Base-by-base conservation (phyloP, 2,888 invertebrate genomes). In the Phaedon cochleariae region DNA sequence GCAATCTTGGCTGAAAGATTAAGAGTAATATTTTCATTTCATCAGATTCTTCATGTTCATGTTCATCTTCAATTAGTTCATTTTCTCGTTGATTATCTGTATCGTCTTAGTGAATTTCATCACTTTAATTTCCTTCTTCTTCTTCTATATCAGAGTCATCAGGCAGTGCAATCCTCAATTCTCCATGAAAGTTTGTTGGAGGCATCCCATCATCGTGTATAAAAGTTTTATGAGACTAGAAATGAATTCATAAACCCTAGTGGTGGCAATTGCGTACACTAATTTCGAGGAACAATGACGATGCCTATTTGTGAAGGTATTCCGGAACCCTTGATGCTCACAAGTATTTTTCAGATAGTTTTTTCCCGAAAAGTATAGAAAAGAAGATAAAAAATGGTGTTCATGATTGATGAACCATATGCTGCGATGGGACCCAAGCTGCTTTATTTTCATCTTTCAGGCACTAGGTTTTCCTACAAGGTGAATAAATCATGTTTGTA, bases 91-190 rank as follows among this genome's bases (percentile, higher is more conserved):
- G 17, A 48, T 48, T 48, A 48, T 20, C 20, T 18, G 18, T 18
- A 26, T 26, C 26, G 17, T 48, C 48, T 20, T 17, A 0, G 4
- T 48, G 18, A 48, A 18, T 20, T 2, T 18, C 4, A 48, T 18
- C 48, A 9, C 10, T 20, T 48, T 18, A n/a, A n/a, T n/a, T n/a
- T n/a, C n/a, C 20, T 7, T 48, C 2, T 7, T 48, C 48, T 20
- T 48, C 48, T 48, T 48, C 48, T 18, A 48, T 9, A 48, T 48
- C 18, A 48, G 48, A 48, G 48, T 6, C 48, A 48, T 15, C 48
- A 18, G 48, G 2, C 20, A 17, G 18, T 10, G 18, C 48, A 18
- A 5, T 48, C 17, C 5, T 21, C 4, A 48, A 3, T 18, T 48
- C 4, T 4, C 48, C 6, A 6, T 18, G 18, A 48, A 48, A 18